Percentiles rank a stretch among this genome's conserved stretches.
These are phyloP conservation scores for Ernsta delagoae DNA, from an alignment of 2,888 invertebrate genomes.

Conservation along the genomic window DNA sequence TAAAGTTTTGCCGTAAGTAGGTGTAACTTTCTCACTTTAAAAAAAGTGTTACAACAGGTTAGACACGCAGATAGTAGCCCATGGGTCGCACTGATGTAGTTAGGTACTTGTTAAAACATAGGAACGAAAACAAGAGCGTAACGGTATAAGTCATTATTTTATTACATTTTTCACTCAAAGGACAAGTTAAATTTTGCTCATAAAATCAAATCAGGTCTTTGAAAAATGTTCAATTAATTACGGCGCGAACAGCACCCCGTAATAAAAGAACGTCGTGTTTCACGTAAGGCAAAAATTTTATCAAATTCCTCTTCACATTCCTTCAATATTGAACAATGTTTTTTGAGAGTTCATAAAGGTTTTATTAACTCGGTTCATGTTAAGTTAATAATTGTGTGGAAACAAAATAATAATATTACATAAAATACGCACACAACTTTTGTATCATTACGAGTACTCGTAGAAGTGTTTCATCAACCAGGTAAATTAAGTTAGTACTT, in stretches of 20 bases:
- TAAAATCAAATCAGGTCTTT: conserved; percentile 2
- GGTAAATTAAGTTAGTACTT: too few species aligned
- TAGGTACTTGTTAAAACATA: too few species aligned
- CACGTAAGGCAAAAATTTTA: conserved; percentile 8
- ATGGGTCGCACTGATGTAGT: too few species aligned
- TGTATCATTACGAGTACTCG: too few species aligned
- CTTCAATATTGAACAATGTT: conserved; percentile 12
- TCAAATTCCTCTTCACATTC: conserved; percentile 22
- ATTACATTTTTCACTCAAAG: not conserved
- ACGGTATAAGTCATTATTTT: not conserved
- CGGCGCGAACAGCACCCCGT: not conserved
- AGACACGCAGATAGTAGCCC: too few species aligned
- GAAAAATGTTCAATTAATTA: conserved; percentile 15
- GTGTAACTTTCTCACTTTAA: too few species aligned
- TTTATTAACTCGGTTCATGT: conserved; percentile 15
- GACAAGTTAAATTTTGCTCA: not conserved
- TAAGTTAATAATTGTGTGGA: not conserved
- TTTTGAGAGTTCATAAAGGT: conserved; percentile 9
- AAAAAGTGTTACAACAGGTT: too few species aligned
- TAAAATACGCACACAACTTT: too few species aligned
- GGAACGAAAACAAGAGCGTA: too few species aligned
- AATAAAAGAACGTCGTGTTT: conserved; percentile 9
- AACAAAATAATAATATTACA: not conserved
- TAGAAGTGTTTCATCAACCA: too few species aligned
- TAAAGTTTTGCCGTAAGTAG: too few species aligned